Conservation (phyloP, 1,140 invertebrate genomes). For the Copidosoma floridanum region DNA sequence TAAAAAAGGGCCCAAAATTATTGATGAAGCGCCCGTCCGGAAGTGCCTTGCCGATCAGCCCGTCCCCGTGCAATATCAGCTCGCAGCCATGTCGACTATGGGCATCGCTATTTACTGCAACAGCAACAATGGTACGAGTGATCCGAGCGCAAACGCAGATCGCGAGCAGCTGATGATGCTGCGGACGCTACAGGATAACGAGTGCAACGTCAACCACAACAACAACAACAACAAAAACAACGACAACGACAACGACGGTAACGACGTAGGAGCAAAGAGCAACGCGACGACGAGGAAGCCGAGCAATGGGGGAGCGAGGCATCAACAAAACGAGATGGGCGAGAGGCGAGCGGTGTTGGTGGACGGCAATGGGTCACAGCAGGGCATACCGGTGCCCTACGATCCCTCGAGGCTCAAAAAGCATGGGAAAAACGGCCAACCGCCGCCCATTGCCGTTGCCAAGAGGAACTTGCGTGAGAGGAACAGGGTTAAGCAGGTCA, state of each 20-base stretch:
- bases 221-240: constrained; percentile 32
- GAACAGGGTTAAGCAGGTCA: constrained; percentile 83
- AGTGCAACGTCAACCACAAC: constrained; percentile 42
- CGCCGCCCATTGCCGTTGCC: constrained; percentile 79
- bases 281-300: constrained; percentile 29
- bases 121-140: constrained; percentile 43
- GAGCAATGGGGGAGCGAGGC: constrained; percentile 34
- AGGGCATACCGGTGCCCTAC: constrained; percentile 46
- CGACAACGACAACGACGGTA: constrained; percentile 39
- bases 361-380: constrained; percentile 19
- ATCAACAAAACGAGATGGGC: constrained; percentile 26
- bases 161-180: constrained; percentile 51
- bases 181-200: constrained; percentile 50
- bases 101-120: constrained; percentile 53
- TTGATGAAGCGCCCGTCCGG: background rate
- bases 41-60: no score
- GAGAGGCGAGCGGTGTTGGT: background rate
- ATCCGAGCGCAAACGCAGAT: constrained; percentile 32
- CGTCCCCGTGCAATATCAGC: no score
- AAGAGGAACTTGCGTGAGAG: constrained; percentile 88
- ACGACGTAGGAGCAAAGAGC: constrained; percentile 46
- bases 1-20: no score
- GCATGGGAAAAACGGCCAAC: constrained; percentile 56
- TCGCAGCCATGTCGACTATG: constrained; percentile 52
- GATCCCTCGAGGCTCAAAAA: constrained; percentile 52